phyloP scores from a whole-genome alignment of 2,113 vertebrate genomes.

The Chaetodon trifascialis region DNA sequence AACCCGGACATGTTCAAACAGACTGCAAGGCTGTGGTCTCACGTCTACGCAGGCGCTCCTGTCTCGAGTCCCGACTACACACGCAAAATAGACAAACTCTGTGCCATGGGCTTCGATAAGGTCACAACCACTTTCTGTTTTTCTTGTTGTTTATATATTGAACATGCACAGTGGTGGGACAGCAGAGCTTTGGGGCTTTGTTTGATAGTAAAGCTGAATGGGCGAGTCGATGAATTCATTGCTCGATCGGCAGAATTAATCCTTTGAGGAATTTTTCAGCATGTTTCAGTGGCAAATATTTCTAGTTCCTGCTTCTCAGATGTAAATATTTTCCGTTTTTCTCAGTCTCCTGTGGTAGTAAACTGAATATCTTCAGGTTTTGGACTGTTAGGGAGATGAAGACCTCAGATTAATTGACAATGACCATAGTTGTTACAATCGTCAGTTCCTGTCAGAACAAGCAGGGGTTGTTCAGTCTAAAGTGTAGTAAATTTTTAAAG shows the following conservation, averaged over 20 bases:
- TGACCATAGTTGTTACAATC: too few relatives aligned
- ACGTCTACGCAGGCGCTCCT: conserved; percentile 96
- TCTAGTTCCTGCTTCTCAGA: not conserved
- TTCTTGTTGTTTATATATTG: not conserved
- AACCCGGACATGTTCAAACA: conserved; percentile 99
- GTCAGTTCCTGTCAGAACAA: not conserved
- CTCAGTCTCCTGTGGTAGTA: not conserved
- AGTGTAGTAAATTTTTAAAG: not conserved
- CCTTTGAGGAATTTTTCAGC: not conserved
- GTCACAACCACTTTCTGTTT: conserved; percentile 76
- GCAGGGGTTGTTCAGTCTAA: not conserved
- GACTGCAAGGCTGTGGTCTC: conserved; percentile 97
- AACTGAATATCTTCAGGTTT: not conserved
- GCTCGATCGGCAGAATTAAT: too few relatives aligned
- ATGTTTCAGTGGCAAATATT: not conserved
- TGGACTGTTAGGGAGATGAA: not conserved
- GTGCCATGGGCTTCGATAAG: conserved; percentile 99
- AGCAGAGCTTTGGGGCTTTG: not conserved
- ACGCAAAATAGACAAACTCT: conserved; percentile 99
- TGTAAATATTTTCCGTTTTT: not conserved
- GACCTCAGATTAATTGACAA: not conserved
- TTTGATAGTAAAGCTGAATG: too few relatives aligned
- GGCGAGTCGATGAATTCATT: too few relatives aligned
- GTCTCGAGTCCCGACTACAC: conserved; percentile 97
- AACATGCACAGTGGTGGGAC: not conserved